These are phyloP conservation scores for Pica pica DNA, from an alignment of 2,113 vertebrate species.

Conservation along the genomic window DNA sequence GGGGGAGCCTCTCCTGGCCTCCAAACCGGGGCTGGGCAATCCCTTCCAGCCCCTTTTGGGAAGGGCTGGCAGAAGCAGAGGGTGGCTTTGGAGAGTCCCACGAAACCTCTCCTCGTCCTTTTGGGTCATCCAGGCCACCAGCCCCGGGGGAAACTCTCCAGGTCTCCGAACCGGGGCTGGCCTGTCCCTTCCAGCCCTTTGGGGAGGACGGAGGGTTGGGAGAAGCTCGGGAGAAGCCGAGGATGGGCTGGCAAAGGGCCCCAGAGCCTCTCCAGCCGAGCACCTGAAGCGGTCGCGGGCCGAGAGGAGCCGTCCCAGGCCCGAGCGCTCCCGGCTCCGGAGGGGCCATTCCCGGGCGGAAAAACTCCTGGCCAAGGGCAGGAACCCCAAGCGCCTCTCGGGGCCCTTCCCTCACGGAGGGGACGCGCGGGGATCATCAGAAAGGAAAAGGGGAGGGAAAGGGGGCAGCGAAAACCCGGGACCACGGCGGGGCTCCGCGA, in stretches of 20 bases:
- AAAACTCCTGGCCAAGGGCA: neutral
- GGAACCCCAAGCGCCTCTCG: neutral
- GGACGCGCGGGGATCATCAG: neutral
- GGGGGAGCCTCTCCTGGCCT: neutral
- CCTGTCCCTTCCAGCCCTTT: neutral
- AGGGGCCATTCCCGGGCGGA: neutral
- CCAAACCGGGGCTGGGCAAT: accelerated
- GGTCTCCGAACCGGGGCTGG: neutral
- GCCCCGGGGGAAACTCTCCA: neutral
- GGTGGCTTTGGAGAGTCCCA: too few species aligned
- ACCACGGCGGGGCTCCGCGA: neutral
- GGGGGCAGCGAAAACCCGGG: neutral
- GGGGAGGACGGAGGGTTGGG: neutral
- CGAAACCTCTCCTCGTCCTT: too few species aligned
- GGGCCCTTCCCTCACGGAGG: neutral
- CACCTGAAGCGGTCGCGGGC: neutral
- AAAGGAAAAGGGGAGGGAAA: neutral
- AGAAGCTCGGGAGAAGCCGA: neutral
- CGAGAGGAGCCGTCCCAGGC: neutral
- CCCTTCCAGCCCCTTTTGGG: neutral
- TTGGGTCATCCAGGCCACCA: neutral
- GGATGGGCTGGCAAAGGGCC: neutral
- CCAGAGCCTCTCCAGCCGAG: neutral
- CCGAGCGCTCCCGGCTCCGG: neutral
- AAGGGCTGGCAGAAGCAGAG: neutral